Base-by-base conservation (phyloP, 1,140 invertebrate genomes). In the Lepidostoma basale region DNA sequence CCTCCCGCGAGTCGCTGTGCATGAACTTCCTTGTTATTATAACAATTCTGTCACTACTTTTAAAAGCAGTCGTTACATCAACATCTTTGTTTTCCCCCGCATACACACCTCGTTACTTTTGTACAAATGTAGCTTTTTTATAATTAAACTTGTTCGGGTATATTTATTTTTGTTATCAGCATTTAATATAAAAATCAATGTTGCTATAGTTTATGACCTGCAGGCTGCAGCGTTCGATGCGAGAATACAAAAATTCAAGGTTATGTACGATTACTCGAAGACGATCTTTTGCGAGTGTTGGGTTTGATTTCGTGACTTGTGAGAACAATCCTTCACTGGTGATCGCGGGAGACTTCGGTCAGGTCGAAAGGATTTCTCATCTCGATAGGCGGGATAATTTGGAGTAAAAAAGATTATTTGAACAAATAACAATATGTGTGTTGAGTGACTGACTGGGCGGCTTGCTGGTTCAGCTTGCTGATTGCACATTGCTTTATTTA, bases 151-250 rank as follows among this genome's bases (percentile, higher is more conserved):
- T 54, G 23, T 54, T n/a, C 30, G 40, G n/a, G 30, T 18, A 12
- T 40, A n/a, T 59, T 59, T 59, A 39, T 59, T 18, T 23, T n/a
- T 12, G 26, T 54, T 54, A 65, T 65, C 49, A 65, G 62, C 28
- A 49, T 52, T 64, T 14, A 64, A 65, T n/a, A 40, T 23, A 22
- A 65, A 52, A 56, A 65, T 56, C 62, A 56, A 65, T 65, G 47
- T 42, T 16, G 45, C 18, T 56, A 69, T 67, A 73, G 54, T 64
- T 40, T 58, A 68, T 72, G 68, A 67, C 60, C 58, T 67, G 63
- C 68, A 67, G 30, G 52, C 58, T 67, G 63, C 68, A 67, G 30
- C 62, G 56, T 68, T 68, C 59, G n/a, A 30, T 36, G 45, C 42
- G 42, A 22, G 25, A 20, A 49, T 25, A 44, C 5, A 62, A 62